Percentiles rank a stretch among this genome's conserved stretches.
Evolutionary conservation across 2,113 vertebrate species (phyloP).

Genomic region (Mastomys coucha): DNA sequence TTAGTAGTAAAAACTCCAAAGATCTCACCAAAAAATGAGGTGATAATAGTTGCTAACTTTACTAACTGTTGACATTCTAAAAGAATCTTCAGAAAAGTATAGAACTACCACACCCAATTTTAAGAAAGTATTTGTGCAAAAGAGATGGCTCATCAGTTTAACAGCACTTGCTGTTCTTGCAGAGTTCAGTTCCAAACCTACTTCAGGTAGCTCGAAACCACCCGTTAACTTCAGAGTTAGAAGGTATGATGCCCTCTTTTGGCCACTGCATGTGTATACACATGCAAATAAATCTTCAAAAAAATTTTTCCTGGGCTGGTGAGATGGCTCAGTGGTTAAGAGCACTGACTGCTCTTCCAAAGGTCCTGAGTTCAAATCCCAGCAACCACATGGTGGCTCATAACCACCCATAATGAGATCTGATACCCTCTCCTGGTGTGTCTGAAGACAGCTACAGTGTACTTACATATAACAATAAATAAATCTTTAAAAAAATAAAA

Average conservation of each 20-base stretch:
- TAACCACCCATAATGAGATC: too few species aligned
- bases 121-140: not conserved
- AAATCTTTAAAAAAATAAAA: not conserved
- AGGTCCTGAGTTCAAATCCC: too few species aligned
- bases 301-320: too few species aligned
- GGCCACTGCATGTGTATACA: not conserved
- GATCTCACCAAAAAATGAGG: not conserved
- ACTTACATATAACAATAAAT: too few species aligned
- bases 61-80: conserved; percentile 20
- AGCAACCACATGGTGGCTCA: too few species aligned
- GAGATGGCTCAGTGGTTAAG: too few species aligned
- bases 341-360: too few species aligned
- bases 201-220: not conserved
- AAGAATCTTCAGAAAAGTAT: conserved; percentile 45
- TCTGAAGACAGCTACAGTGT: too few species aligned
- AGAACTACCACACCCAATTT: not conserved
- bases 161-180: not conserved
- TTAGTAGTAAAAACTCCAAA: conserved; percentile 25
- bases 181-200: not conserved
- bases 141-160: not conserved
- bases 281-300: not conserved
- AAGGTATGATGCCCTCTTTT: not conserved
- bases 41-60: conserved; percentile 32
- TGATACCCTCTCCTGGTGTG: too few species aligned
- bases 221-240: not conserved